These are phyloP conservation scores for Ophiothrix spiculata DNA, from an alignment of 35 echinoderm and acorn worm species.

Conservation along the genomic window DNA sequence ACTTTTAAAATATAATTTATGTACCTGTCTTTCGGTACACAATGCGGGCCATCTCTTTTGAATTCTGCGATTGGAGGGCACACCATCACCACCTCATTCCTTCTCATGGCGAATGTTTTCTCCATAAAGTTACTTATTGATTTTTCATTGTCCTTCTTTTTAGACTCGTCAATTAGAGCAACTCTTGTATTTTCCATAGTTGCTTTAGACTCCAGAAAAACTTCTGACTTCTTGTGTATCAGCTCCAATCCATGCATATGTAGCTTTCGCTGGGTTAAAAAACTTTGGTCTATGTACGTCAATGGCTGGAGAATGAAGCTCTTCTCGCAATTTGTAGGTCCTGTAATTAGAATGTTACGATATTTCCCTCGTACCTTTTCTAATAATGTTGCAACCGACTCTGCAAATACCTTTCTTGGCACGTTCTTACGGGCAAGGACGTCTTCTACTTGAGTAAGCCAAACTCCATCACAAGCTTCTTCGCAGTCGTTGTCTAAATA, in stretches of 20 bases:
- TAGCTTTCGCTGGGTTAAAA: constrained; percentile 20
- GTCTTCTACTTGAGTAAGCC: neutral
- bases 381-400: neutral
- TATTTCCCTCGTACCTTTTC: constrained; percentile 23
- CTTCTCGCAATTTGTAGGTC: constrained; percentile 42
- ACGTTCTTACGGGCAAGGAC: neutral
- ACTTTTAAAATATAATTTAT: neutral
- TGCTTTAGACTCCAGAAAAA: constrained; percentile 17
- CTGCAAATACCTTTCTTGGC: neutral
- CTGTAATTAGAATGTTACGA: constrained; percentile 32
- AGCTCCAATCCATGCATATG: constrained; percentile 38
- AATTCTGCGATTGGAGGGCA: constrained; percentile 13
- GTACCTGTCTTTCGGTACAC: neutral
- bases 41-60: constrained; percentile 31
- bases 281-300: constrained; percentile 11
- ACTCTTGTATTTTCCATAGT: constrained; percentile 22
- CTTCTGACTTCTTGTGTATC: constrained; percentile 23
- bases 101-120: constrained; percentile 34
- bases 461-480: neutral
- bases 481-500: neutral
- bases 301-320: constrained; percentile 27
- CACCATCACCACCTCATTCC: constrained; percentile 21
- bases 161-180: constrained; percentile 20
- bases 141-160: constrained; percentile 31
- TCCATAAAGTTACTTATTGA: constrained; percentile 7